These are phyloP conservation scores for Drosophila arizonae DNA, from an alignment of 1,140 invertebrate genomes.

Conservation along the genomic window DNA sequence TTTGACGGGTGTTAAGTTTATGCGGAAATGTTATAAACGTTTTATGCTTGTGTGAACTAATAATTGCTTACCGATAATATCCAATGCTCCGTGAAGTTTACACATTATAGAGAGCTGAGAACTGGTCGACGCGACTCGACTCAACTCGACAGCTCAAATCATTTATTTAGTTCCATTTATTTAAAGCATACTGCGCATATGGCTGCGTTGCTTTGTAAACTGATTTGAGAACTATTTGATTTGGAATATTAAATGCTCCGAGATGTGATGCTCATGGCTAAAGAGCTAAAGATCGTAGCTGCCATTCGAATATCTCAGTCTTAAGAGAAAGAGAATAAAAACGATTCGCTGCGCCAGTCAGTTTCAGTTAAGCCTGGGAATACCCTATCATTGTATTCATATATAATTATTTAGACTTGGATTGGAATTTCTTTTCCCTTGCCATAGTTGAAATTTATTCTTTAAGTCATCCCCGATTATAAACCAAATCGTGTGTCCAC, in stretches of 20 bases:
- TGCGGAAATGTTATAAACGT: constrained; percentile 72
- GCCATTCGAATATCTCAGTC: background rate
- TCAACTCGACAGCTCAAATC: constrained; percentile 13
- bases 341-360: too few relatives aligned
- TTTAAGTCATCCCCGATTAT: background rate
- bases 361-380: background rate
- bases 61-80: constrained; percentile 65
- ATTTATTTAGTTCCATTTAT: constrained; percentile 45
- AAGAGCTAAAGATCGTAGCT: background rate
- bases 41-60: constrained; percentile 75
- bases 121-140: constrained; percentile 30
- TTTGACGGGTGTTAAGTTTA: constrained; percentile 75
- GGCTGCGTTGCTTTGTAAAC: constrained; percentile 28
- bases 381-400: too few relatives aligned
- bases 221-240: constrained; percentile 11
- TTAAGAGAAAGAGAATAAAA: background rate
- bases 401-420: too few relatives aligned
- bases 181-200: constrained; percentile 22
- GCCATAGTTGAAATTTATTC: background rate
- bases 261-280: background rate
- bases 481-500: background rate
- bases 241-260: constrained; percentile 20
- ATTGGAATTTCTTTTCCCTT: too few relatives aligned
- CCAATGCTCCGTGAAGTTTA: constrained; percentile 42
- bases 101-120: constrained; percentile 24